Evolutionary conservation across 2,113 vertebrate genomes (phyloP), one percentile per base, ranked within the genome.

Genomic region (Rhinoptilus africanus): DNA sequence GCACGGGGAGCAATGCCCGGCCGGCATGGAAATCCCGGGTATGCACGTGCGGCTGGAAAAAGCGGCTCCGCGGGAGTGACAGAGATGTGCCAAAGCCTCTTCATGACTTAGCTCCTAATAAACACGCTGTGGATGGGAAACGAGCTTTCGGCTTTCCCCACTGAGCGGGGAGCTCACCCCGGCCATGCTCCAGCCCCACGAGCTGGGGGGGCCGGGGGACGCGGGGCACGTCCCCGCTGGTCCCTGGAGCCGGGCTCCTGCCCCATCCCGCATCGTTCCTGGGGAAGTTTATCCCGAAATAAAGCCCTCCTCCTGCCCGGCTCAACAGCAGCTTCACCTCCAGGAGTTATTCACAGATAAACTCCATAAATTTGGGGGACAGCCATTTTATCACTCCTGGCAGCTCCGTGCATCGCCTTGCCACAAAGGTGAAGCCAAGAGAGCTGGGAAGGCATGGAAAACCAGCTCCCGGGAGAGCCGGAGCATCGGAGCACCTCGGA

Each of bases 281-380:
- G 30, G 23, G 43, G 59, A 54, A 73, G 45, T 41, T 88, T 77
- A 91, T 92, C 45, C 88, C 0, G 1, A 86, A 92, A 66, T 60
- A 71, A 92, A 95, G 30, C 50, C 56, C 60, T 88, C n/a, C 15
- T 89, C 60, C 73, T 92, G 12, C 27, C 26, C 0, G 3, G 60
- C 89, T 95, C 68, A 60, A 91, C 2, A 11, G 59, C 68, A 3
- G 27, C 91, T 89, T 96, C 95, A 96, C 96, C 96, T 96, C 95
- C 51, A n/a, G 64, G 94, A 92, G 94, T 97, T 97, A 97, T 75
- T 96, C 96, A 96, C 94, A 94, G 96, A 94, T 96, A 92, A 97
- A 97, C 95, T 91, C 96, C 89, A 97, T 97, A 94, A 96, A 96
- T 97, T 96, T 92, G 94, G 94, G 95, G 94, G 91, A 96, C 95